These are phyloP conservation scores for Esox lucius DNA, from an alignment of 2,797 vertebrate genomes.

Conservation along the genomic window DNA sequence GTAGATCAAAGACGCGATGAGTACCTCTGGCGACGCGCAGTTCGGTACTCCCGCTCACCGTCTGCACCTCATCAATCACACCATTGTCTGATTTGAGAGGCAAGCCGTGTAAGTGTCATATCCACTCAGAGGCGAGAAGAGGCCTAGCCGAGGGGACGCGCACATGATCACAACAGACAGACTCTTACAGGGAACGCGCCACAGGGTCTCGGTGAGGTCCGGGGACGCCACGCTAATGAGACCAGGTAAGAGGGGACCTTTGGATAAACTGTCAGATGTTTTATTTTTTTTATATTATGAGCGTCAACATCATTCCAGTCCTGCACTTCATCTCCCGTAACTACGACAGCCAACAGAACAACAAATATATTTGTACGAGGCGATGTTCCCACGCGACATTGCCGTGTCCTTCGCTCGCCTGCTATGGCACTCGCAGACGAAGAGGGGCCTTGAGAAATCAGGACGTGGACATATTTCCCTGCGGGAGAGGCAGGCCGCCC, in stretches of 20 bases:
- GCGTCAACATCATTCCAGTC: background rate
- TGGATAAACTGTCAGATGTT: slow-evolving; percentile 36
- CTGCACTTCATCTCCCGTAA: slow-evolving; percentile 6
- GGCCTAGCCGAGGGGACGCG: slow-evolving; percentile 29
- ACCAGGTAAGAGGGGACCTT: slow-evolving; percentile 60
- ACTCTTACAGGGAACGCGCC: slow-evolving; percentile 78
- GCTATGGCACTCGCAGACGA: background rate
- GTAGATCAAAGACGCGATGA: slow-evolving; percentile 83
- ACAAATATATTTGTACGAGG: background rate
- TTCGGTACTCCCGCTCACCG: slow-evolving; percentile 59
- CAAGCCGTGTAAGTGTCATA: slow-evolving; percentile 89
- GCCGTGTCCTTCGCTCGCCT: background rate
- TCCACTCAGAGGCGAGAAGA: slow-evolving; percentile 88
- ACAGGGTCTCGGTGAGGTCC: slow-evolving; percentile 61
- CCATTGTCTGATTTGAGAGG: slow-evolving; percentile 85
- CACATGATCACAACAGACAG: slow-evolving; percentile 72
- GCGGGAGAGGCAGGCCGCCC: background rate
- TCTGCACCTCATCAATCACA: slow-evolving; percentile 88
- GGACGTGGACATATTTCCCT: background rate
- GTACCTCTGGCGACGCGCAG: slow-evolving; percentile 79
- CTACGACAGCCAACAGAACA: too few species aligned
- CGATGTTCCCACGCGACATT: background rate
- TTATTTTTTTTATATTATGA: slow-evolving; percentile 38
- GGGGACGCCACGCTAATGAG: slow-evolving; percentile 81
- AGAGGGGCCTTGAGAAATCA: background rate